A percentile compares a stretch with the other conserved stretches of the same genome.
phyloP scores from a whole-genome alignment of 2,888 invertebrate species.

The Epicampocera succincta region DNA sequence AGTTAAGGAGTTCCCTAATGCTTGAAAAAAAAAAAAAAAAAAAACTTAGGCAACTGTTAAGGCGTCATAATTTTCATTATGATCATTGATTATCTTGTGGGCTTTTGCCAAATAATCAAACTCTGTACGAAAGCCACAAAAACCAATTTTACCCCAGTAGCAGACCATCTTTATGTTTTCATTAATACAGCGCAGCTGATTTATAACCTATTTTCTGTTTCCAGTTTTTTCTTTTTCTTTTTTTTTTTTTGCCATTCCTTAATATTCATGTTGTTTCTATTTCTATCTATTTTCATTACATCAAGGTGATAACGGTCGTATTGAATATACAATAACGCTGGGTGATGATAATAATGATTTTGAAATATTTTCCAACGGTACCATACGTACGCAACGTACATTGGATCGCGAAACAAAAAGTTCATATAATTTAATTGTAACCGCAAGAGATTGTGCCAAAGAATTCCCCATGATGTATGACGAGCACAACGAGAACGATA shows the following conservation, averaged over 20 bases:
- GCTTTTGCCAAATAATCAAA: slow-evolving; percentile 44
- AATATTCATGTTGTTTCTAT: slow-evolving; percentile 28
- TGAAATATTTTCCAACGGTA: slow-evolving; percentile 91
- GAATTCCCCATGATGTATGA: slow-evolving; percentile 81
- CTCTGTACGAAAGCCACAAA: slow-evolving; percentile 60
- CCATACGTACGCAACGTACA: slow-evolving; percentile 87
- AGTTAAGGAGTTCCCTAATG: background rate
- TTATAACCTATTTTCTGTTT: slow-evolving; percentile 48
- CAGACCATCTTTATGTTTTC: slow-evolving; percentile 2
- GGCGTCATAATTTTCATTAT: slow-evolving; percentile 72
- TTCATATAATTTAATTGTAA: slow-evolving; percentile 91
- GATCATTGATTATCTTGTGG: slow-evolving; percentile 63
- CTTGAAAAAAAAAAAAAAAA: slow-evolving; percentile 24
- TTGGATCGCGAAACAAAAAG: slow-evolving; percentile 93
- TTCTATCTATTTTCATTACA: slow-evolving; percentile 72
- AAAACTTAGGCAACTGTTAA: slow-evolving; percentile 67
- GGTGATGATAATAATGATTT: slow-evolving; percentile 92
- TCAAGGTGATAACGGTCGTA: slow-evolving; percentile 91
- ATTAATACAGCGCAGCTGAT: slow-evolving; percentile 23
- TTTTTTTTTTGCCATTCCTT: background rate
- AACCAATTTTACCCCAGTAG: slow-evolving; percentile 57
- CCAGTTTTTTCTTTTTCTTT: slow-evolving; percentile 16
- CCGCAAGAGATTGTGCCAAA: slow-evolving; percentile 91
- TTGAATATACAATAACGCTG: slow-evolving; percentile 90
- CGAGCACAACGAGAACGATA: slow-evolving; percentile 35